Evolutionary conservation across 2,888 invertebrate genomes (phyloP).

Genomic region (Argyra leucocephala): DNA sequence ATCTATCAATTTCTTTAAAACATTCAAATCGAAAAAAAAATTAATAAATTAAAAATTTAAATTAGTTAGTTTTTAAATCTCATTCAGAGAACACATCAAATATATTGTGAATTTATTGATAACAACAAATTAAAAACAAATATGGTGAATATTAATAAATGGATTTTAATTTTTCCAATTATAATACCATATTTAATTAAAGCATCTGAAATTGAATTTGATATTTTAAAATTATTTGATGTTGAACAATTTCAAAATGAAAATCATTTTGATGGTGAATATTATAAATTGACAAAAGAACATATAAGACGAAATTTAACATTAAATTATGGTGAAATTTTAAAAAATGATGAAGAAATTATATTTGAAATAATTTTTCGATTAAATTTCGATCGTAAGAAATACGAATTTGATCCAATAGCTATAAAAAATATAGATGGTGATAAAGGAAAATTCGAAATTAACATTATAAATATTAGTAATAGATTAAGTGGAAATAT

Average conservation of each 20-base stretch:
- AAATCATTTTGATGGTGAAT: slow-evolving; percentile 1
- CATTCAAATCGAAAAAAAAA: no score
- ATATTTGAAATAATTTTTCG: not conserved
- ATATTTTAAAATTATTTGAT: not conserved
- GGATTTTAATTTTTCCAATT: not conserved
- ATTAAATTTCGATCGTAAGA: not conserved
- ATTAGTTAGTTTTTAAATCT: no score
- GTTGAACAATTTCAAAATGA: not conserved
- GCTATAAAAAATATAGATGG: no score
- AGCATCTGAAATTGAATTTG: not conserved
- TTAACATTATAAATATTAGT: no score
- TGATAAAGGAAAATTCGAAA: no score
- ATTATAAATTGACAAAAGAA: not conserved
- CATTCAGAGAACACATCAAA: not conserved
- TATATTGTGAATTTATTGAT: not conserved
- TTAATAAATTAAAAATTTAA: no score
- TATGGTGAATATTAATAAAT: not conserved
- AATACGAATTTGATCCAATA: no score
- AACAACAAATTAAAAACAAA: not conserved
- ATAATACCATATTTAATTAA: not conserved
- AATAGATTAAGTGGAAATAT: no score
- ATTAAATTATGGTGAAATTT: not conserved
- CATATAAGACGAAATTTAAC: not conserved
- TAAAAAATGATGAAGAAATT: not conserved
- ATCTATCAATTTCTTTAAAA: no score